phyloP scores from a whole-genome alignment of 1,140 invertebrate species.

The Nixonia krombeini region DNA sequence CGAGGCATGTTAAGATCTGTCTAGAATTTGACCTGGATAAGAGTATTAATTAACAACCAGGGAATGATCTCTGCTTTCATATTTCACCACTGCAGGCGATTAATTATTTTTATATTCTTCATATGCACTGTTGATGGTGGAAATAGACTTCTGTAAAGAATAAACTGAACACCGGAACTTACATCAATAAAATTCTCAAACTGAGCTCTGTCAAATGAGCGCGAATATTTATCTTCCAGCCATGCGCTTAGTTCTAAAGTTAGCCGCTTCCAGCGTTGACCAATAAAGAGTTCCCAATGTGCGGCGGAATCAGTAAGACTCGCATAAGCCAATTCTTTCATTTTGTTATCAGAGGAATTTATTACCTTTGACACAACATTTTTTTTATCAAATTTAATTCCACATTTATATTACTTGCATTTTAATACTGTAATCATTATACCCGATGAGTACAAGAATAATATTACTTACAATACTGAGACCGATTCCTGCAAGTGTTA shows the following conservation, averaged over 20 bases:
- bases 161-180: conserved; percentile 28
- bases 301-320: conserved; percentile 79
- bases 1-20: too few relatives aligned
- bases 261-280: conserved; percentile 83
- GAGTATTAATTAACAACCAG: too few relatives aligned
- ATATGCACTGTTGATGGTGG: too few relatives aligned
- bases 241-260: conserved; percentile 83
- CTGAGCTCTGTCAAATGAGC: conserved; percentile 79
- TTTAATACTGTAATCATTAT: too few relatives aligned
- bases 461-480: conserved; percentile 76
- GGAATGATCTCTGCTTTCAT: too few relatives aligned
- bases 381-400: too few relatives aligned
- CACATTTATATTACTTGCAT: too few relatives aligned
- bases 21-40: too few relatives aligned
- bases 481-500: conserved; percentile 80
- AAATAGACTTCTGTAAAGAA: too few relatives aligned
- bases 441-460: too few relatives aligned
- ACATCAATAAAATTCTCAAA: conserved; percentile 81
- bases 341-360: conserved; percentile 22
- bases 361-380: conserved; percentile 35
- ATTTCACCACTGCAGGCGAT: too few relatives aligned
- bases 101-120: too few relatives aligned
- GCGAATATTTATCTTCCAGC: conserved; percentile 85
- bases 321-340: conserved; percentile 77
- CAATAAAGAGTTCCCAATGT: conserved; percentile 86